Evolutionary conservation across 2,113 vertebrate genomes (phyloP).

Genomic region (Seriola dumerili): DNA sequence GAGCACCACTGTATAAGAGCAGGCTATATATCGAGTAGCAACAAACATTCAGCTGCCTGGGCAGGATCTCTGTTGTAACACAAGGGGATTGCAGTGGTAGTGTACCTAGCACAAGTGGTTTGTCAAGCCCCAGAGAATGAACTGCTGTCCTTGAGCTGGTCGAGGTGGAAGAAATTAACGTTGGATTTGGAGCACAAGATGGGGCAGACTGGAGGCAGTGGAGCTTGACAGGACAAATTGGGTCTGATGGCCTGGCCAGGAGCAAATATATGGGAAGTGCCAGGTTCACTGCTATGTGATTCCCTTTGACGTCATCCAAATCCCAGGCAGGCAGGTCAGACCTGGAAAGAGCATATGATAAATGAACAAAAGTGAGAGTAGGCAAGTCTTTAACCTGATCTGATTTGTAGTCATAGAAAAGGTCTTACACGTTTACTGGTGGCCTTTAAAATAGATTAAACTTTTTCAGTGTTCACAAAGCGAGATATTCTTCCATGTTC

Average conservation of each 20-base stretch:
- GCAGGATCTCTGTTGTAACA: conserved; percentile 22
- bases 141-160: conserved; percentile 64
- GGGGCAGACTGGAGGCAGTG: conserved; percentile 53
- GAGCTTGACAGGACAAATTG: conserved; percentile 72
- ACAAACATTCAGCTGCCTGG: conserved; percentile 28
- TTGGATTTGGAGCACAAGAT: conserved; percentile 57
- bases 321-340: background rate
- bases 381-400: conserved; percentile 23
- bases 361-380: conserved; percentile 46
- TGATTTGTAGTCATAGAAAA: conserved; percentile 8
- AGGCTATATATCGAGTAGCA: conserved; percentile 10
- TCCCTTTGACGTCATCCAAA: conserved; percentile 47
- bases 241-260: conserved; percentile 55
- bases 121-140: conserved; percentile 44
- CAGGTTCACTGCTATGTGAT: conserved; percentile 45
- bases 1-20: conserved; percentile 37
- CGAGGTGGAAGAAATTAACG: conserved; percentile 65
- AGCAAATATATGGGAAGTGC: conserved; percentile 48
- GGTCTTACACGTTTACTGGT: background rate
- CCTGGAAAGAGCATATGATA: conserved; percentile 25
- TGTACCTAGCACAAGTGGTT: conserved; percentile 38
- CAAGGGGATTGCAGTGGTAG: conserved; percentile 38
- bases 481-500: background rate
- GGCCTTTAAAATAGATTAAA: conserved; percentile 7
- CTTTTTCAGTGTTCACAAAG: background rate